A percentile compares a stretch with the other conserved stretches of the same genome.
Evolutionary conservation across 2,113 vertebrate species (phyloP).

Genomic region (Nettapus auritus): DNA sequence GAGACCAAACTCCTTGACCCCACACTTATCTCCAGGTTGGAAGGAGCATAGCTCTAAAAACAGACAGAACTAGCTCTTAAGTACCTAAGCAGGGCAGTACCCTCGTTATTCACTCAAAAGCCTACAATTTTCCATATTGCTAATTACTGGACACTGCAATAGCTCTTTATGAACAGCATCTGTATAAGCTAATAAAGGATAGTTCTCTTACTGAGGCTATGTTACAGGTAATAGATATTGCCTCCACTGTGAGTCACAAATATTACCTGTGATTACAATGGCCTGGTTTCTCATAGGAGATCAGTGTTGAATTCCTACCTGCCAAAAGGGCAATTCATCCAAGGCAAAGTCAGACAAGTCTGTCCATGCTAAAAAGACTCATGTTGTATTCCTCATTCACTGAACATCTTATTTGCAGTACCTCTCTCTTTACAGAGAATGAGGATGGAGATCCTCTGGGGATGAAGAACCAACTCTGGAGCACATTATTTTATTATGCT

Average conservation of each 20-base stretch:
- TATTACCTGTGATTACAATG: background rate
- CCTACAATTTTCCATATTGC: background rate
- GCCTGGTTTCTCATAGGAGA: background rate
- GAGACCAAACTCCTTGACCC: background rate
- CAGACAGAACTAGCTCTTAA: background rate
- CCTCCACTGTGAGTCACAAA: background rate
- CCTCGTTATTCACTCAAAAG: background rate
- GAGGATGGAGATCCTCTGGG: background rate
- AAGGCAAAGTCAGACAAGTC: background rate
- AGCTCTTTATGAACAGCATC: background rate
- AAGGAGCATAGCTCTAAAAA: background rate
- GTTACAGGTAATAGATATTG: background rate
- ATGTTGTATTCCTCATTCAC: background rate
- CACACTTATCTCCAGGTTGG: rapidly evolving
- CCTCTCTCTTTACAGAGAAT: background rate
- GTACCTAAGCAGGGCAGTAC: background rate
- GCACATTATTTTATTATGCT: background rate
- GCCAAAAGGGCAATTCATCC: background rate
- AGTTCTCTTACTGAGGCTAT: background rate
- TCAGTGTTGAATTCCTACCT: background rate
- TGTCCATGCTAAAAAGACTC: background rate
- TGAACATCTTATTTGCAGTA: background rate
- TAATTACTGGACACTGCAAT: background rate
- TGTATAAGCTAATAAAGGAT: background rate
- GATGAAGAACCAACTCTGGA: background rate